Evolutionary conservation across 2,113 vertebrate genomes (phyloP).

Genomic region (Syrrhaptes paradoxus): DNA sequence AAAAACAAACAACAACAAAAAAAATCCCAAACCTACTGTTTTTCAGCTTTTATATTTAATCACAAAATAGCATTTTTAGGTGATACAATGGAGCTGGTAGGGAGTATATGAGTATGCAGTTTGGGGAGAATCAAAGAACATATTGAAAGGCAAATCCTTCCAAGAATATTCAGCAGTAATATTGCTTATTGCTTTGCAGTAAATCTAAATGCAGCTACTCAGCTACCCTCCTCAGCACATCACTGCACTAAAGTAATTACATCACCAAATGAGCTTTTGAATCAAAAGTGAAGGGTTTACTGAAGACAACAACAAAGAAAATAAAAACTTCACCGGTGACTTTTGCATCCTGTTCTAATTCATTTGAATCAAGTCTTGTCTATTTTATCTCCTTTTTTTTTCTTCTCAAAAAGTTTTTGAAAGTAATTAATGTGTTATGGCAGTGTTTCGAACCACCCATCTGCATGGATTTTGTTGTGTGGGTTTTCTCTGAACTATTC

Average conservation of each 20-base stretch:
- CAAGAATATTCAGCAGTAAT: conserved; percentile 48
- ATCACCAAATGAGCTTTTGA: neutral
- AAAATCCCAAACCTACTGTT: neutral
- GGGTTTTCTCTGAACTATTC: conserved; percentile 8
- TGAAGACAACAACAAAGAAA: neutral
- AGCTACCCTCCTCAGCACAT: neutral
- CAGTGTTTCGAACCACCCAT: neutral
- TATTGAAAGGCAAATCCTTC: conserved; percentile 27
- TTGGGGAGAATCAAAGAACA: neutral
- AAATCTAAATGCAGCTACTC: neutral
- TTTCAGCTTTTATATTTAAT: neutral
- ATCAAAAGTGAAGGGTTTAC: neutral
- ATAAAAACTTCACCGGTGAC: neutral
- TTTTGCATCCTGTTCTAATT: neutral
- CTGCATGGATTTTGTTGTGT: neutral
- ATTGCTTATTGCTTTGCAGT: conserved; percentile 1
- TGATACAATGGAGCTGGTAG: neutral
- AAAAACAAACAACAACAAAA: neutral
- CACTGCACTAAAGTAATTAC: neutral
- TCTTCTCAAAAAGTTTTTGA: neutral
- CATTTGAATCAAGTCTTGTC: neutral
- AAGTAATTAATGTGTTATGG: neutral
- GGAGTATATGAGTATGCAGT: neutral
- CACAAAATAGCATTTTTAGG: conserved; percentile 29
- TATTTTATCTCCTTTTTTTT: neutral